Percentiles rank a stretch among this genome's conserved stretches.
These are phyloP conservation scores for Agraylea sexmaculata DNA, from an alignment of 1,140 invertebrate species.

Conservation along the genomic window DNA sequence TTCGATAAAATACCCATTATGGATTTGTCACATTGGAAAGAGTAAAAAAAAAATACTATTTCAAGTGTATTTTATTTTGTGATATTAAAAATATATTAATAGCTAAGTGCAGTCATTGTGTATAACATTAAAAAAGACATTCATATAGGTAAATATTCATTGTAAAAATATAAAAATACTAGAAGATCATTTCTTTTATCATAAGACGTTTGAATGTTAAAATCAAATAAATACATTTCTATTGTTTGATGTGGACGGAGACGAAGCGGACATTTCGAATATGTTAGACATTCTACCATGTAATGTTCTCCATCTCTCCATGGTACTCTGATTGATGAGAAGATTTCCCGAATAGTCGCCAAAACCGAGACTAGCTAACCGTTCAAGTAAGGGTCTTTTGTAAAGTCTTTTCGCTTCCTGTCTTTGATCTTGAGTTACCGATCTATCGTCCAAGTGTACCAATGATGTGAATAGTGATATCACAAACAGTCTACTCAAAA, in stretches of 20 bases:
- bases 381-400: slow-evolving; percentile 44
- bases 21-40: slow-evolving; percentile 17
- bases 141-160: too few relatives aligned
- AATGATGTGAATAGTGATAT: slow-evolving; percentile 55
- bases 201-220: too few relatives aligned
- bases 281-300: slow-evolving; percentile 13
- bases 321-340: neutral
- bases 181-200: too few relatives aligned
- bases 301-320: slow-evolving; percentile 7
- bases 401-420: slow-evolving; percentile 48
- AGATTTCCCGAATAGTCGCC: slow-evolving; percentile 1
- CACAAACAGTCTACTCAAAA: slow-evolving; percentile 45
- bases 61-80: too few relatives aligned
- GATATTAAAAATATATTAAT: too few relatives aligned
- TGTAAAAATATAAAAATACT: too few relatives aligned
- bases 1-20: slow-evolving; percentile 12
- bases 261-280: slow-evolving; percentile 3
- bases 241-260: neutral
- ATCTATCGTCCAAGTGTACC: slow-evolving; percentile 51
- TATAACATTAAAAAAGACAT: too few relatives aligned
- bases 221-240: slow-evolving; percentile 6
- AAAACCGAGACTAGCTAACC: slow-evolving; percentile 11
- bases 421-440: slow-evolving; percentile 47
- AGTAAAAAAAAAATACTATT: too few relatives aligned
- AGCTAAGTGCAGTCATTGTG: too few relatives aligned